Base-by-base conservation (phyloP, 2,113 vertebrate species). In the Dipodomys stephensi region DNA sequence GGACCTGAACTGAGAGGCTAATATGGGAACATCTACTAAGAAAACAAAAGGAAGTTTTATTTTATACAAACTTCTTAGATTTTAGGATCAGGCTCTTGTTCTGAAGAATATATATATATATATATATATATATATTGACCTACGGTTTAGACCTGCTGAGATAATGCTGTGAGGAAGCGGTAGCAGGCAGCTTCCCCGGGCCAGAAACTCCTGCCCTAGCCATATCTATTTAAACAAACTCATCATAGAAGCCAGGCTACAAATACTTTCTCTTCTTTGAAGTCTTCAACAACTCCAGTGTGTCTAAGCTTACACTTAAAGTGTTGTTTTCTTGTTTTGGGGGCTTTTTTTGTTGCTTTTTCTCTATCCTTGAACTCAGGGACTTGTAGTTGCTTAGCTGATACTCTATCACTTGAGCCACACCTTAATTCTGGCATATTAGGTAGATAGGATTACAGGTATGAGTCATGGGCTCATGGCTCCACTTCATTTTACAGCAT, bases 41-140 rank as follows among this genome's bases (percentile, higher is more conserved):
- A 22, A 16, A 19, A 22, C 35, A 19, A 89, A 86, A 69, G 71
- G 6, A 6, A 71, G n/a, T 6, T 53, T 18, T 73, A 39, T 68
- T 87, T 84, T 60, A 32, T 0, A 87, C 12, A 60, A 10, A 81
- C 25, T 64, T 23, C 44, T 90, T 2, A 87, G 44, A 57, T 30
- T 65, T 83, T 49, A 11, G 49, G 10, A 49, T 49, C 49, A 12
- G 49, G 49, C 2, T 49, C 10, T 49, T 49, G 49, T 49, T 83
- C 27, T 23, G 20, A 95, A 96, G 81, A 67, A 81, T 7, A 9
- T 64, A 95, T 57, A 87, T 60, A 53, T 49, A 23, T 57, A 87
- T 60, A 53, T 49, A 23, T 7, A 9, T 64, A 95, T 57, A 87
- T 60, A 53, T 49, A 23, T 30, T n/a, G 28, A 62, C 62, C 10